Conservation (phyloP, 2,797 vertebrate species). For the Atherinosoma microstoma region DNA sequence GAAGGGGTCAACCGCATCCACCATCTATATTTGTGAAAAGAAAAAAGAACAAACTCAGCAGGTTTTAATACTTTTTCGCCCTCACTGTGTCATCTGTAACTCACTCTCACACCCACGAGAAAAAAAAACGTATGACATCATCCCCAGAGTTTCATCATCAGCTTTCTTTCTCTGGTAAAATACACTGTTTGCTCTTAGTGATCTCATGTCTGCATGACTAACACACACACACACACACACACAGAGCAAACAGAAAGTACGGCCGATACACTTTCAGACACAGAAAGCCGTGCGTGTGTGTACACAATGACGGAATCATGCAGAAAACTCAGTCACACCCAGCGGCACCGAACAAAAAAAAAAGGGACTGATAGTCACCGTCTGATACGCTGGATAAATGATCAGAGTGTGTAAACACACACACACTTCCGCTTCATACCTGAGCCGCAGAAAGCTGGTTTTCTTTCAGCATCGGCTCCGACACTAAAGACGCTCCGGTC, state of each 20-base stretch:
- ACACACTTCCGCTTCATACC: slow-evolving; percentile 45
- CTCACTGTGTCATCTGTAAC: neutral
- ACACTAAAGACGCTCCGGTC: slow-evolving; percentile 30
- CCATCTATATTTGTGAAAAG: neutral
- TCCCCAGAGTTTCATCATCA: neutral
- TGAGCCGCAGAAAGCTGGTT: slow-evolving; percentile 20
- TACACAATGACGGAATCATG: slow-evolving; percentile 3
- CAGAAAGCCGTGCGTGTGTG: slow-evolving; percentile 4
- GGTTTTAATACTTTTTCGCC: neutral
- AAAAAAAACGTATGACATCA: slow-evolving; percentile 55
- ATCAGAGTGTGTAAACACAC: neutral
- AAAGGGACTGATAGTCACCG: neutral
- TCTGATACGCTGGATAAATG: neutral
- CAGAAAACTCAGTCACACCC: slow-evolving; percentile 33
- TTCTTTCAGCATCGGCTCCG: slow-evolving; percentile 21
- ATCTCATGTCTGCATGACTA: slow-evolving; percentile 65
- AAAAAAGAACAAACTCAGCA: neutral
- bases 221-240: slow-evolving; percentile 12
- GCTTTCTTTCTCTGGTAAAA: slow-evolving; percentile 11
- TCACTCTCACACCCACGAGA: slow-evolving; percentile 8
- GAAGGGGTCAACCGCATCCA: slow-evolving; percentile 29
- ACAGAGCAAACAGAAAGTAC: slow-evolving; percentile 28
- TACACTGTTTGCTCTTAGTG: slow-evolving; percentile 55
- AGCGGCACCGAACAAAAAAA: slow-evolving; percentile 7
- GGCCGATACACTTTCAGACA: slow-evolving; percentile 9